A percentile compares a stretch with the other conserved stretches of the same genome.
phyloP scores from a whole-genome alignment of 2,113 vertebrate species.

The Pelecanus crispus region DNA sequence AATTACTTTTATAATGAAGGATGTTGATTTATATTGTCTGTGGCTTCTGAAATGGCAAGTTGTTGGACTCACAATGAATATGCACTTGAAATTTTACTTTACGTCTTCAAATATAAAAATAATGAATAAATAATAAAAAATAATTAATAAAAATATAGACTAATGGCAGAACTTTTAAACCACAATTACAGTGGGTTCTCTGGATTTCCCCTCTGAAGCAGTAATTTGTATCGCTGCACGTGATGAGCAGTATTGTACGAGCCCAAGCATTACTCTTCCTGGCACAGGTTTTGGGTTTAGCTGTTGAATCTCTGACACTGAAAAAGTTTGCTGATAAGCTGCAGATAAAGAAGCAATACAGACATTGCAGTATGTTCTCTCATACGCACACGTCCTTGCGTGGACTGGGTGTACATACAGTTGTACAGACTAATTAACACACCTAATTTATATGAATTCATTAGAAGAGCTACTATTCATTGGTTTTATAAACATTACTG shows the following conservation, averaged over 20 bases:
- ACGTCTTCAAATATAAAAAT: neutral
- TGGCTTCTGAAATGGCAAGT: neutral
- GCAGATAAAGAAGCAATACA: neutral
- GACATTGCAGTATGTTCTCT: neutral
- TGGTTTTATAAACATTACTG: neutral
- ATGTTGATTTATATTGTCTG: neutral
- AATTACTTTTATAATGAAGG: neutral
- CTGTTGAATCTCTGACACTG: neutral
- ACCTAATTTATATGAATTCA: neutral
- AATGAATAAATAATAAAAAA: neutral
- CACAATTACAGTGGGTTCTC: neutral
- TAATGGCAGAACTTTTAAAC: neutral
- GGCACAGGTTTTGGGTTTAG: neutral
- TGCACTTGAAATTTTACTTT: neutral
- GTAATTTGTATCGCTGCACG: neutral
- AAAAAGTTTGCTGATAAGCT: neutral
- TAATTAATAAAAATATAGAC: neutral
- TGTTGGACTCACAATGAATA: neutral
- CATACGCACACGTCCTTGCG: neutral
- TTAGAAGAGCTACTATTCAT: neutral
- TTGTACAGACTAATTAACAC: neutral
- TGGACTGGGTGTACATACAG: neutral
- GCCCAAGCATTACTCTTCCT: neutral
- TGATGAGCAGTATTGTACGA: neutral
- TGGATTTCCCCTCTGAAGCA: neutral